These are phyloP conservation scores for Nasonia vitripennis DNA, from an alignment of 1,140 invertebrate genomes.

Conservation along the genomic window DNA sequence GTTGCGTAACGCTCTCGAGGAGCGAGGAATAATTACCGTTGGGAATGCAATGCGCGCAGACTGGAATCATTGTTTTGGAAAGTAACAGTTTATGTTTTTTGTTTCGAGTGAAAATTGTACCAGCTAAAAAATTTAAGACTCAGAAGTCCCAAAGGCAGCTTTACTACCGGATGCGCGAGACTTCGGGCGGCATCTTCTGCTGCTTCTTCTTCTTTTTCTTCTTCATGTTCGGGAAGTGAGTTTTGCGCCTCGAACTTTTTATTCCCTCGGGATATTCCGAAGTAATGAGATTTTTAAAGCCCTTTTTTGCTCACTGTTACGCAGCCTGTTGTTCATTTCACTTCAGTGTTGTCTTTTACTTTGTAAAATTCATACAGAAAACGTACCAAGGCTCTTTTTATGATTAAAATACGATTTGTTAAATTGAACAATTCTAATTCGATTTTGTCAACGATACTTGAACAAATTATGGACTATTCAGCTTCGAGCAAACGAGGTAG, in stretches of 20 bases:
- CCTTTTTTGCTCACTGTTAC: background rate
- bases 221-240: background rate
- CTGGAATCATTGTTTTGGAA: background rate
- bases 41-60: background rate
- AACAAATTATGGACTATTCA: no score
- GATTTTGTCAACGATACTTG: no score
- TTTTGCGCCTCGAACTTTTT: slow-evolving; percentile 18
- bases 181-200: slow-evolving; percentile 1
- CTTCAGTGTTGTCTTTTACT: background rate
- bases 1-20: background rate
- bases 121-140: background rate
- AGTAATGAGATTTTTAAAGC: slow-evolving; percentile 38
- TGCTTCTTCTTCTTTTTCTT: slow-evolving; percentile 2
- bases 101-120: slow-evolving; percentile 27
- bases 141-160: slow-evolving; percentile 24
- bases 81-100: slow-evolving; percentile 12
- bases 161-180: slow-evolving; percentile 42
- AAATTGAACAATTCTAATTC: no score
- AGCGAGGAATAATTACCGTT: background rate
- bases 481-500: no score
- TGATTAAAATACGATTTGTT: no score
- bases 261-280: slow-evolving; percentile 7
- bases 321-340: background rate
- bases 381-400: no score
- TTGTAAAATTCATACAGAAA: background rate